A percentile compares a stretch with the other conserved stretches of the same genome.
Conservation (phyloP, 2,888 invertebrate genomes). For the Erebia ligea region DNA sequence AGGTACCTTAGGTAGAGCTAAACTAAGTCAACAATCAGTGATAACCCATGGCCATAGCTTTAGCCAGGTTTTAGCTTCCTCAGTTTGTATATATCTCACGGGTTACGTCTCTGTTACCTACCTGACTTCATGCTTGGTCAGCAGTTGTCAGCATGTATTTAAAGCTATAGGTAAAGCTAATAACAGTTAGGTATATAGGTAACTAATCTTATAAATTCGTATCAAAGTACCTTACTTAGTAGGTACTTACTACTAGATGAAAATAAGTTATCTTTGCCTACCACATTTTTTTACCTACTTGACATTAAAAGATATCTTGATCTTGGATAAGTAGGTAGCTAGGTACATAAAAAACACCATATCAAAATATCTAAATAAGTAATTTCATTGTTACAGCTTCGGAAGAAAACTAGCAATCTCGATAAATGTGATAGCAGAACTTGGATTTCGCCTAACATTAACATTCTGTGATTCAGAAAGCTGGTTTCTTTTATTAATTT, state of each 20-base stretch:
- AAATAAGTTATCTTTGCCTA: constrained; percentile 10
- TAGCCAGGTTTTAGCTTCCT: no score
- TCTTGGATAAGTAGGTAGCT: background rate
- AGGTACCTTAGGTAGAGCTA: background rate
- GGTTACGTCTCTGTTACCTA: no score
- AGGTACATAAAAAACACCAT: no score
- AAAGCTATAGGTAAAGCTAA: no score
- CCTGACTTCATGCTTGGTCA: no score
- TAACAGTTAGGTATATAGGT: background rate
- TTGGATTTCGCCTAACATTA: constrained; percentile 55
- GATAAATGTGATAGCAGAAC: constrained; percentile 55
- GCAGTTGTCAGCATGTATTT: no score
- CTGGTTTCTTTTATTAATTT: constrained; percentile 68
- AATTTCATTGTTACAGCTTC: constrained; percentile 55
- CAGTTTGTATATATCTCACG: no score
- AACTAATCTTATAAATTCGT: background rate
- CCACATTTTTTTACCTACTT: background rate
- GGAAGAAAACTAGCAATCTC: constrained; percentile 63
- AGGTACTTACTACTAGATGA: background rate
- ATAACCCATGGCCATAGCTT: no score
- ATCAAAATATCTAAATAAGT: background rate
- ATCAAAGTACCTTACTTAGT: background rate
- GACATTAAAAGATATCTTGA: constrained; percentile 1
- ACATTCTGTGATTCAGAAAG: constrained; percentile 68
- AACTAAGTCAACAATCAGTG: no score